phyloP scores from a whole-genome alignment of 2,888 invertebrate genomes.

The Matsumyia berberina region DNA sequence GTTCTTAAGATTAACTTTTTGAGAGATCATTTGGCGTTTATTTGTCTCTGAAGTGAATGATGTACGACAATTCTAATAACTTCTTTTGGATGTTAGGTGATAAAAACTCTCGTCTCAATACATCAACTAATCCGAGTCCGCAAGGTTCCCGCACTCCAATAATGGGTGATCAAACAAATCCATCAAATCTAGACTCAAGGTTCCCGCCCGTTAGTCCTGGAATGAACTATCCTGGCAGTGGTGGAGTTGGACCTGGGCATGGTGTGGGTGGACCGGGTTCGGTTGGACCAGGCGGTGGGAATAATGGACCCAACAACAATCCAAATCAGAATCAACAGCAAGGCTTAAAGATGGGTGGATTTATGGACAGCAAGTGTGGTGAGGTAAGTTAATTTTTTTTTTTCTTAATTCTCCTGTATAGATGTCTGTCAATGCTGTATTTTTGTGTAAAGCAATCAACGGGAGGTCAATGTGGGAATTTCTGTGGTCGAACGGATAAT shows the following conservation, averaged over 20 bases:
- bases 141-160: conserved; percentile 81
- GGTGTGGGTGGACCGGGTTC: conserved; percentile 76
- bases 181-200: conserved; percentile 79
- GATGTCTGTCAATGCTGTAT: conserved; percentile 2
- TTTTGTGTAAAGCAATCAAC: conserved; percentile 77
- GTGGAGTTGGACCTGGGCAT: conserved; percentile 55
- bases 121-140: conserved; percentile 83
- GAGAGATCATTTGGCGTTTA: no score
- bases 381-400: conserved; percentile 57
- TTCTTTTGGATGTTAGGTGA: conserved; percentile 78
- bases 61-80: no score
- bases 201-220: conserved; percentile 82
- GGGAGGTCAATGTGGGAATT: conserved; percentile 78
- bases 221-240: conserved; percentile 79
- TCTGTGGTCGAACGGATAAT: conserved; percentile 86
- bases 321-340: conserved; percentile 63
- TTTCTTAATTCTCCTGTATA: conserved; percentile 1
- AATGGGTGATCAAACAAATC: conserved; percentile 78
- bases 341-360: conserved; percentile 80
- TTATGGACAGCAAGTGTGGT: conserved; percentile 80
- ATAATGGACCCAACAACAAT: conserved; percentile 77
- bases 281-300: conserved; percentile 29
- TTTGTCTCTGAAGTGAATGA: no score
- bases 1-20: no score
- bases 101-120: conserved; percentile 84